Conservation (phyloP, 1,140 invertebrate species). For the Mercenaria mercenaria region DNA sequence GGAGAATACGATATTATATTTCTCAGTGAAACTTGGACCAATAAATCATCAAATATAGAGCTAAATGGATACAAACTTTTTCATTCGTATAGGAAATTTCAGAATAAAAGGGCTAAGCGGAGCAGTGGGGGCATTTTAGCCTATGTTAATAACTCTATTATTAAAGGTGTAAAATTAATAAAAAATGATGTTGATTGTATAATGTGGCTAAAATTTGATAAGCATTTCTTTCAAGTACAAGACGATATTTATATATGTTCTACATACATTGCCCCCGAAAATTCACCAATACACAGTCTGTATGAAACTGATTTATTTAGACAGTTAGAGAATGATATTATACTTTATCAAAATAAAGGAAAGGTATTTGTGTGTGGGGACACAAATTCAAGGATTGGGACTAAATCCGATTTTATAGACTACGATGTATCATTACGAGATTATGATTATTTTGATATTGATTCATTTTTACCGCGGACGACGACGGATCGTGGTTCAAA, state of each 20-base stretch:
- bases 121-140: conserved; percentile 29
- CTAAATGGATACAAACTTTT: neutral
- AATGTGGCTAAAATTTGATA: conserved; percentile 43
- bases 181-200: conserved; percentile 34
- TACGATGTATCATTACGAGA: neutral
- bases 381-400: neutral
- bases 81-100: neutral
- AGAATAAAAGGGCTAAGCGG: conserved; percentile 32
- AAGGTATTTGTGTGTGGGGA: neutral
- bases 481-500: neutral
- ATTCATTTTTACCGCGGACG: neutral
- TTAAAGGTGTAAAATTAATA: conserved; percentile 31
- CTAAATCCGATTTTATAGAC: conserved; percentile 18
- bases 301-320: conserved; percentile 31
- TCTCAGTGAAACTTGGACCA: neutral
- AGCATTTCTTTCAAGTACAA: conserved; percentile 13
- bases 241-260: conserved; percentile 15
- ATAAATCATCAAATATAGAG: neutral
- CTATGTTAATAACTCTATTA: conserved; percentile 8
- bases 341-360: neutral
- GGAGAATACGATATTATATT: neutral
- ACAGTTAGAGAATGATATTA: neutral
- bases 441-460: neutral
- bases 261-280: conserved; percentile 26
- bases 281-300: conserved; percentile 6